Percentiles rank a stretch among this genome's conserved stretches.
Evolutionary conservation across 2,797 vertebrate genomes (phyloP).

Genomic region (Mycteria americana): DNA sequence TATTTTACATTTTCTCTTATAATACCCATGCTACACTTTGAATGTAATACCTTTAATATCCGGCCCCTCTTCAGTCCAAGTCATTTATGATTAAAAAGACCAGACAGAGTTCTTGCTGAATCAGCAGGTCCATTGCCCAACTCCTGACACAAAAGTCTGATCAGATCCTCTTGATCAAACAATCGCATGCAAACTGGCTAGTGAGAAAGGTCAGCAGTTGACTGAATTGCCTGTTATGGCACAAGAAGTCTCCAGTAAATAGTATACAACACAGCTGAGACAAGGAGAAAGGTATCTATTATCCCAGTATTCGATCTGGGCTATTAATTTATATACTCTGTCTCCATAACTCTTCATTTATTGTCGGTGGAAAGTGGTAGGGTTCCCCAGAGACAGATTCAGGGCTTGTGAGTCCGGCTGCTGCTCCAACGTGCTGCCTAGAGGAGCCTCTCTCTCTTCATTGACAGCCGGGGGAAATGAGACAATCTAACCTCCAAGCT

Average conservation of each 20-base stretch:
- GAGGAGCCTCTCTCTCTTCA: background rate
- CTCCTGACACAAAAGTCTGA: background rate
- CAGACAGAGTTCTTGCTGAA: background rate
- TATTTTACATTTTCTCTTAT: background rate
- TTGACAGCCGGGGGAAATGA: background rate
- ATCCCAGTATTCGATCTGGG: background rate
- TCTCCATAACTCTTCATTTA: background rate
- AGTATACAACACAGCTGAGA: background rate
- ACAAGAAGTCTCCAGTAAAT: background rate
- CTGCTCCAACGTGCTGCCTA: accelerated
- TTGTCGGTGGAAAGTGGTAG: background rate
- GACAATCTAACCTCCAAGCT: background rate
- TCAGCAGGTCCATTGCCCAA: background rate
- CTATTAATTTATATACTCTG: background rate
- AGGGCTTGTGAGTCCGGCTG: background rate
- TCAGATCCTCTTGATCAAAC: background rate
- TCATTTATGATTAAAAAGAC: background rate
- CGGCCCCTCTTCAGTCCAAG: background rate
- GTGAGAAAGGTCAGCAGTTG: background rate
- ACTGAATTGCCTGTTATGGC: background rate
- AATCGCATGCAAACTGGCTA: background rate
- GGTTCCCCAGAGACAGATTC: background rate
- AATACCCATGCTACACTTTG: background rate
- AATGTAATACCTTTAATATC: background rate
- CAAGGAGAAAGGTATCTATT: background rate